Conservation (phyloP, 2,888 invertebrate genomes). For the Loripinus fragilis region DNA sequence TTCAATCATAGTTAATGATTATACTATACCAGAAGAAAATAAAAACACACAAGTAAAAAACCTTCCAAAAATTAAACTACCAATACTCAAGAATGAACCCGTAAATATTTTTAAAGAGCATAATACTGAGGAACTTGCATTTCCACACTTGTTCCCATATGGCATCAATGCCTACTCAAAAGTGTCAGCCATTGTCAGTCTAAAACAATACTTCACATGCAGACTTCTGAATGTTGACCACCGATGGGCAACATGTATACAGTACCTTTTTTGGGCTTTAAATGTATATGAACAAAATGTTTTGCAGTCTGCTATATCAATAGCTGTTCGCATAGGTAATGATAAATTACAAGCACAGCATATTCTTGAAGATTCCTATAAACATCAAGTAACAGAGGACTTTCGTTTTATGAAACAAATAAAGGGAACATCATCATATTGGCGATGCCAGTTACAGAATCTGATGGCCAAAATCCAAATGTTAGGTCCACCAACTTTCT, state of each 20-base stretch:
- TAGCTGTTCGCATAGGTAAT: slow-evolving; percentile 24
- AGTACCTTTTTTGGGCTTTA: slow-evolving; percentile 39
- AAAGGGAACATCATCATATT: slow-evolving; percentile 42
- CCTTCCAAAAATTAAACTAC: slow-evolving; percentile 19
- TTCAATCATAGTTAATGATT: slow-evolving; percentile 31
- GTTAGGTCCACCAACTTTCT: slow-evolving; percentile 42
- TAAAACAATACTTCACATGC: slow-evolving; percentile 36
- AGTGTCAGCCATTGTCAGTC: not conserved
- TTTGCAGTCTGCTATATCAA: slow-evolving; percentile 25
- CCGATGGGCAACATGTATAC: slow-evolving; percentile 27
- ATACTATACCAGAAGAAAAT: slow-evolving; percentile 10
- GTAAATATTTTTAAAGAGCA: slow-evolving; percentile 34
- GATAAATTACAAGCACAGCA: slow-evolving; percentile 16
- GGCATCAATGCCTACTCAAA: slow-evolving; percentile 22
- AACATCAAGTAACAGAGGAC: slow-evolving; percentile 30
- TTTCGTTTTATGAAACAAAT: slow-evolving; percentile 42
- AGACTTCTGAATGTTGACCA: slow-evolving; percentile 28
- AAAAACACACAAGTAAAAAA: not conserved
- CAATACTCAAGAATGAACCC: slow-evolving; percentile 21
- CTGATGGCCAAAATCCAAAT: slow-evolving; percentile 37
- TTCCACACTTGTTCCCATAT: slow-evolving; percentile 39
- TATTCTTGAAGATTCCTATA: not conserved
- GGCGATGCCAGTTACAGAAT: slow-evolving; percentile 36
- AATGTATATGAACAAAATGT: slow-evolving; percentile 37
- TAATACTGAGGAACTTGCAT: slow-evolving; percentile 35